Evolutionary conservation across 2,113 vertebrate genomes (phyloP), one percentile per base, ranked within the genome.

Genomic region (Electrona antarctica): DNA sequence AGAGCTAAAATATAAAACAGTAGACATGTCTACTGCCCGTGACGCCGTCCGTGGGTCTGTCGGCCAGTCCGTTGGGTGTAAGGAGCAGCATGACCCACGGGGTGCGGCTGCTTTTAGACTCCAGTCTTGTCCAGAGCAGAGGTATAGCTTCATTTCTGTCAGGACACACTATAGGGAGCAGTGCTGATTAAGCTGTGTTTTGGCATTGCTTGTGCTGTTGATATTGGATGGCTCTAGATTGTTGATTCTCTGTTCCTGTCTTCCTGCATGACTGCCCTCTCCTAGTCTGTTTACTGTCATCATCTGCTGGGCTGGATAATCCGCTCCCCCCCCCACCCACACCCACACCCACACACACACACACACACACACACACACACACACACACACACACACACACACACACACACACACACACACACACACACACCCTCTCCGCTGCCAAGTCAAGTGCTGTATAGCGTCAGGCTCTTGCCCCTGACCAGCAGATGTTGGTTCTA

Each of bases 301-400:
- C 64, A 75, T 72, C 60, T 67, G 59, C 77, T 64, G 50, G 51
- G 73, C 65, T 67, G 71, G 70, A 81, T 85, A 89, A 89, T n/a
- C n/a, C n/a, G n/a, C n/a, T n/a, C n/a, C n/a, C n/a, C n/a, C n/a
- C n/a, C n/a, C n/a, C n/a, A n/a, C n/a, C n/a, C n/a, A 21, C 21
- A 21, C 21, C 1, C 21, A 21, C 21, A 21, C 21, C 1, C 21
- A 21, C 21, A 21, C 21, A 21, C 21, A 21, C 21, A 21, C 21
- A 21, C 21, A 21, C 21, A 21, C 21, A 21, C 21, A 21, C 21
- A 21, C 21, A 21, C 21, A 21, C 21, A 21, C 21, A 21, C 21
- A 21, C 21, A 21, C 21, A 21, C 21, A 21, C 21, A 21, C 21
- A 21, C 21, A 21, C 21, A 21, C 21, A 21, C 21, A 21, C 21